Base-by-base conservation (phyloP, 30 jellyfish, hydroid and myxozoan genomes). In the Chironex yamaguchii region DNA sequence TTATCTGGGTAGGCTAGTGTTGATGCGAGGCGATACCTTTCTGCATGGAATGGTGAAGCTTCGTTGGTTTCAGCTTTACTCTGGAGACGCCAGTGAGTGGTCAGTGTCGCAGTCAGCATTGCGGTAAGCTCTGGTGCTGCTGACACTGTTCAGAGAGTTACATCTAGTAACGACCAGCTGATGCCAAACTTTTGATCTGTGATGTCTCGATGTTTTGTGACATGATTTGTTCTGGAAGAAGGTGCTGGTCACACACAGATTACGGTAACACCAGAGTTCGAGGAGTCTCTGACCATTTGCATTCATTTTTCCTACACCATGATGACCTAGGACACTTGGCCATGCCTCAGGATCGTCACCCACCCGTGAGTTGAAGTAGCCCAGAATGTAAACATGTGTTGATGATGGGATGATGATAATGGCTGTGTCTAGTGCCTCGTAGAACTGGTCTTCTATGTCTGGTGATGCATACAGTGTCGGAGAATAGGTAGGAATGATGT, bases 91-190 rank as follows among this genome's bases (percentile, higher is more conserved):
- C 85, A 76, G 86, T 14, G 88, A n/a, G 85, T 76, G 88, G 88
- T 76, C 88, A 27, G 88, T 49, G 86, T 76, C 84, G 30, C 86
- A 72, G 84, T 76, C 88, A 3, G 88, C 88, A 28, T 87, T 76
- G 88, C 51, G 88, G 65, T 76, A 76, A 27, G 88, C 13, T 14
- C 88, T 78, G 13, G 29, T 54, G 85, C 26, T 27, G 63, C n/a
- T 62, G 62, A 76, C 86, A 4, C 28, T 49, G 84, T 52, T 29
- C 21, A 76, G 80, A 33, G 76, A 11, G 80, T 11, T 4, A 20
- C 86, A 9, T 27, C 88, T 49, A 22, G 49, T 29, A 21, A 76
- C 36, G 86, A 76, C 29, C 86, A 76, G 84, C 30, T 76, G 88
- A 35, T 76, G 88, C 88, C 88, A 76, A 63, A 23, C 58, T 52